Base-by-base conservation (phyloP, 2,113 vertebrate species). In the Loxodonta africana region DNA sequence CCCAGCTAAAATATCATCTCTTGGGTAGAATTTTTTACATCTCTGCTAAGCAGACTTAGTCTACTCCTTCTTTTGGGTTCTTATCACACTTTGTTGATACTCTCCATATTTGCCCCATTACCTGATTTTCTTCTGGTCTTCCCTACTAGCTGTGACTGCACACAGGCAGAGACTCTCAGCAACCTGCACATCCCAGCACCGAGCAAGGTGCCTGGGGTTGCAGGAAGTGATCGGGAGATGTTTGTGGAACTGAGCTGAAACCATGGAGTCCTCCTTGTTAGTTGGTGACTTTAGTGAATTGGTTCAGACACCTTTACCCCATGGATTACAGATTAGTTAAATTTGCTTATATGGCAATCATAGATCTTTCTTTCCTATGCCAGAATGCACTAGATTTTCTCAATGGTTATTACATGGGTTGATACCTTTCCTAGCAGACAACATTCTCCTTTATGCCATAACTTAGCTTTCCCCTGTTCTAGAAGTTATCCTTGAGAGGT, bases 371-470 rank as follows among this genome's bases (percentile, higher is more conserved):
- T 95, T 91, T 84, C 37, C 21, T 21, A 25, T 30, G 8, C 77
- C 63, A 93, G 71, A 95, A 81, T 65, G 57, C 41, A 74, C n/a
- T 80, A 67, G 63, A 63, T 88, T 98, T 97, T 89, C 91, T 81
- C 93, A 96, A 33, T 1, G 4, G 73, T 1, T 76, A 93, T 57
- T 94, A 20, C 76, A 60, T 87, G 92, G 74, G 30, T 44, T 69
- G 60, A 90, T 73, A 78, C 2, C 44, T 48, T 82, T 94, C 97
- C 74, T 90, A 84, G 81, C 71, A 88, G 17, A 60, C 30, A 95
- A 28, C 15, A 78, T 86, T 87, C 30, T 53, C 60, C 51, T 95
- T 84, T 78, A 84, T 73, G 37, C 9, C 48, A 78, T 91, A 95
- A 28, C 51, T 82, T 92, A 95, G 91, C 20, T 95, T 97, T 77